A percentile compares a stretch with the other conserved stretches of the same genome.
phyloP scores from a whole-genome alignment of 2,797 vertebrate genomes.

The Hemitrygon akajei region DNA sequence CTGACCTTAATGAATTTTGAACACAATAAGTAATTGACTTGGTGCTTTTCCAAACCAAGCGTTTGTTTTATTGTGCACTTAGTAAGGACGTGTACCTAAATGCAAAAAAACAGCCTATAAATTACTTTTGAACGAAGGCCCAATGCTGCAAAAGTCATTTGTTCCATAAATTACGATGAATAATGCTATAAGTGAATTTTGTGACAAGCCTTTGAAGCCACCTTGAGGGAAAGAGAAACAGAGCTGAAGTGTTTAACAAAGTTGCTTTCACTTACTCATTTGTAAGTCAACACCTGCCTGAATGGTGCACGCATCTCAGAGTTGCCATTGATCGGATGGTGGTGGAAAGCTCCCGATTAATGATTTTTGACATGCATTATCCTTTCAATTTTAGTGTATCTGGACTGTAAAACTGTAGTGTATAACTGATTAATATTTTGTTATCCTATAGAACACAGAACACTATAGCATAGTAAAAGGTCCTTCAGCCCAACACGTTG shows the following conservation, averaged over 20 bases:
- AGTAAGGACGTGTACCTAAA: not conserved
- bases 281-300: not conserved
- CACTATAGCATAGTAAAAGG: too few relatives aligned
- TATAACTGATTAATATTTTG: too few relatives aligned
- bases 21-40: slow-evolving; percentile 2
- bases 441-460: too few relatives aligned
- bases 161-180: not conserved
- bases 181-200: not conserved
- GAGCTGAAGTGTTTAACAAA: not conserved
- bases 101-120: slow-evolving; percentile 22
- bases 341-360: not conserved
- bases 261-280: slow-evolving; percentile 16
- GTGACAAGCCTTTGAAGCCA: not conserved
- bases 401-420: too few relatives aligned
- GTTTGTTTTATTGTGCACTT: slow-evolving; percentile 30
- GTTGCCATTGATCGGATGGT: not conserved
- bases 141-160: slow-evolving; percentile 8
- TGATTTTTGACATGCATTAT: not conserved
- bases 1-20: slow-evolving; percentile 33
- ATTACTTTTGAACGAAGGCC: not conserved
- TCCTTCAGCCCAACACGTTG: too few relatives aligned
- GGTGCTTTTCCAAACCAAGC: slow-evolving; percentile 7
- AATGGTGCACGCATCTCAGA: not conserved
- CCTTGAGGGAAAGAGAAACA: not conserved
- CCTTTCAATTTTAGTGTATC: too few relatives aligned